These are phyloP conservation scores for Cossypha heuglini DNA, from an alignment of 2,797 vertebrate species.

Conservation along the genomic window DNA sequence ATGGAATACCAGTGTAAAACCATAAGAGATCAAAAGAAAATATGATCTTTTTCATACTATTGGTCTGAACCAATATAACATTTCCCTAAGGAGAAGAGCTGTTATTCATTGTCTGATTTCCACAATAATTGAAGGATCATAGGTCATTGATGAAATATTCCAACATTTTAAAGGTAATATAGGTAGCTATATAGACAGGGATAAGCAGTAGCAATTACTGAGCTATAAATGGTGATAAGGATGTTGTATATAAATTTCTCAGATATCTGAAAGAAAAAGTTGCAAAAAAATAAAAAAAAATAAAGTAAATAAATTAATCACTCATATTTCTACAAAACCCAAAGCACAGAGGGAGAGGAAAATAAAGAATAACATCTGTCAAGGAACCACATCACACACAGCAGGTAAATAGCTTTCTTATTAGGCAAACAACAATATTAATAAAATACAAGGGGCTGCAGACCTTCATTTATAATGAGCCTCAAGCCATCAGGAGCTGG, in stretches of 20 bases:
- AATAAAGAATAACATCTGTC: background rate
- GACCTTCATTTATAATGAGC: background rate
- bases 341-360: background rate
- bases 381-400: background rate
- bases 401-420: conserved; percentile 40
- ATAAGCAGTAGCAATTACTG: background rate
- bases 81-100: background rate
- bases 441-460: background rate
- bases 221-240: background rate
- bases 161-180: background rate
- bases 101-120: background rate
- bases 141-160: background rate
- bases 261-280: background rate
- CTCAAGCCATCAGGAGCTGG: background rate
- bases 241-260: background rate
- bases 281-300: background rate
- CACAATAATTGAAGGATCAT: background rate
- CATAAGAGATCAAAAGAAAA: background rate
- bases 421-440: conserved; percentile 39
- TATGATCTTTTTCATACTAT: background rate
- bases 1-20: background rate
- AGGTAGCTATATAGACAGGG: background rate
- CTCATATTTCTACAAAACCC: background rate
- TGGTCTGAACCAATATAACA: background rate
- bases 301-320: background rate